Conservation (phyloP, 2,888 invertebrate species). For the Hyposoter didymator region DNA sequence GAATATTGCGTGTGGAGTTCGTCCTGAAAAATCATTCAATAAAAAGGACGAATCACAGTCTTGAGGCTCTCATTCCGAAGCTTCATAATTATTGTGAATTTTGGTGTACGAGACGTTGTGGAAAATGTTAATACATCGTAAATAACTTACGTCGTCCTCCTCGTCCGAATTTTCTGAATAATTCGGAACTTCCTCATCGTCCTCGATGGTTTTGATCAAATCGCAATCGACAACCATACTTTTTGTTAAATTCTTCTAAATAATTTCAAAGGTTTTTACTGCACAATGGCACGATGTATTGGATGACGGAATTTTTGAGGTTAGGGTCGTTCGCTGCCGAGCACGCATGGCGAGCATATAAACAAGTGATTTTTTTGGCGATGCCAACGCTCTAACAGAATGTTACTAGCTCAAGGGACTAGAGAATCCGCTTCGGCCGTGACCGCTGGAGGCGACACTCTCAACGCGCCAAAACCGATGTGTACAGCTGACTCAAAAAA, state of each 20-base stretch:
- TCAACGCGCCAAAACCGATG: background rate
- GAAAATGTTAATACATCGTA: background rate
- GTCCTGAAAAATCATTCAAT: too few relatives aligned
- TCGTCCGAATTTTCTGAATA: conserved; percentile 92
- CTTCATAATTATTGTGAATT: background rate
- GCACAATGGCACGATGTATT: background rate
- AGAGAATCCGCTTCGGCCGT: background rate
- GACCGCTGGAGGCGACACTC: background rate
- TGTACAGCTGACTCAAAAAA: conserved; percentile 4
- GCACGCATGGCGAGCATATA: background rate
- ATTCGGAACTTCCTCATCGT: conserved; percentile 92
- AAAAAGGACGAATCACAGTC: too few relatives aligned
- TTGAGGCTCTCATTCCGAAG: background rate
- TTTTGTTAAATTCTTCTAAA: conserved; percentile 19
- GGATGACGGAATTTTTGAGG: conserved; percentile 21
- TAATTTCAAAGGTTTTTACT: background rate
- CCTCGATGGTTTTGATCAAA: conserved; percentile 93
- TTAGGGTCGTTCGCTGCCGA: conserved; percentile 12
- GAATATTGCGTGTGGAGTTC: too few relatives aligned
- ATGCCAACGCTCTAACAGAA: background rate
- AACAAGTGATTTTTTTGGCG: background rate
- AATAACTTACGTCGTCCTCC: conserved; percentile 89
- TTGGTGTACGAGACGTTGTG: background rate
- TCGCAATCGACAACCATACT: conserved; percentile 83
- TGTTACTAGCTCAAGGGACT: background rate